Base-by-base conservation (phyloP, 2,888 invertebrate species). In the Bellardia pandia region DNA sequence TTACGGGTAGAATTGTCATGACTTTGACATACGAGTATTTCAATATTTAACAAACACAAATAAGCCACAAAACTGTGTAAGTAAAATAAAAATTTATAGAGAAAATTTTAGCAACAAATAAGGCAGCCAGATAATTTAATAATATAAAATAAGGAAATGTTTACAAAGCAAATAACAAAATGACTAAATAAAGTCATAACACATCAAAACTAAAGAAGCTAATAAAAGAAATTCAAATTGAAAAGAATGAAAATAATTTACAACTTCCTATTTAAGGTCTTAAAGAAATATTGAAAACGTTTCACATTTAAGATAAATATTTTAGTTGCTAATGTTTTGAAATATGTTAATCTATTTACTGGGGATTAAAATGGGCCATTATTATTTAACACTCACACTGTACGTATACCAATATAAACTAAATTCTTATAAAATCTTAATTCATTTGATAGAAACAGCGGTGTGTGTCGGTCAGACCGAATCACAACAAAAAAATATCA, bases 21-120 rank as follows among this genome's bases (percentile, higher is more conserved):
- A 82, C 82, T 86, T 82, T 86, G 86, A 78, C 69, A 82, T 45
- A 42, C 42, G 9, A 42, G 23, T 23, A 48, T 64, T 68, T 82
- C 45, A 78, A 81, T 86, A 77, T 77, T 81, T 48, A 51, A 72
- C 11, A 64, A 62, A 68, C 51, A 68, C 30, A 60, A 60, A 13
- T 7, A 62, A 33, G 40, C 11, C 42, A 69, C 64, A 51, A 40
- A 8, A 37, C 23, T 11, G 3, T 23, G 16, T 13, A 62, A 23
- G 71, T 33, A 33, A 71, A 68, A 62, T 48, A 1, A 45, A 74
- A 62, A 64, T 45, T n/a, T 13, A 11, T 45, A 9, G 13, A 3
- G 30, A 64, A 68, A 37, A 14, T 9, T 69, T 40, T 33, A 9
- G 60, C n/a, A 80, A 23, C 71, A 68, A 79, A 76, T 14, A 33